Percentiles rank a stretch among this genome's conserved stretches.
Conservation (phyloP, 2,797 vertebrate species). For the Hoplostethus mediterraneus region DNA sequence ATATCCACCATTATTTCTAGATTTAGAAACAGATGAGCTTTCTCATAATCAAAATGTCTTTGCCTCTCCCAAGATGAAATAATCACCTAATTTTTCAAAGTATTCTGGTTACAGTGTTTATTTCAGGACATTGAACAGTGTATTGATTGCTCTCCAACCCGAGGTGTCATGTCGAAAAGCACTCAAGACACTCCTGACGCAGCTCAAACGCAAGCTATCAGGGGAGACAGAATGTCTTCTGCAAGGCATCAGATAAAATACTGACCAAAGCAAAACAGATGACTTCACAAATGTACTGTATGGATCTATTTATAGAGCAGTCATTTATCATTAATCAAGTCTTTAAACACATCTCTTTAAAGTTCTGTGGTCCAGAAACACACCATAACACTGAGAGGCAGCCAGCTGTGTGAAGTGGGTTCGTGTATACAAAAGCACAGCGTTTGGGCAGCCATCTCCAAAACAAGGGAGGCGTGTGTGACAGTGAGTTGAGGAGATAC, state of each 20-base stretch:
- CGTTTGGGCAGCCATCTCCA: slow-evolving; percentile 75
- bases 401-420: slow-evolving; percentile 64
- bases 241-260: slow-evolving; percentile 31
- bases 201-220: slow-evolving; percentile 23
- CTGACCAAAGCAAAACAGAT: slow-evolving; percentile 70
- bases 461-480: slow-evolving; percentile 77
- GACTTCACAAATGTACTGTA: slow-evolving; percentile 72
- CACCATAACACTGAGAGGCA: slow-evolving; percentile 61
- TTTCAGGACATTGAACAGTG: background rate
- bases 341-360: slow-evolving; percentile 63
- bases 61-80: background rate
- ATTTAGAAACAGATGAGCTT: no score
- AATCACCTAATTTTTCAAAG: background rate
- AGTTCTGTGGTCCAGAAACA: slow-evolving; percentile 57
- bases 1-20: no score
- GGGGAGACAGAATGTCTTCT: slow-evolving; percentile 52
- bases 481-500: slow-evolving; percentile 71
- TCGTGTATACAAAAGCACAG: slow-evolving; percentile 72
- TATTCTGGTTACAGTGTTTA: background rate
- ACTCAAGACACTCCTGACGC: background rate
- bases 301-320: slow-evolving; percentile 65
- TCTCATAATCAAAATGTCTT: no score
- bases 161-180: background rate
- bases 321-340: slow-evolving; percentile 59
- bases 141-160: background rate